These are phyloP conservation scores for Antechinus stuartii DNA, from an alignment of 2,113 vertebrate genomes.

Conservation along the genomic window DNA sequence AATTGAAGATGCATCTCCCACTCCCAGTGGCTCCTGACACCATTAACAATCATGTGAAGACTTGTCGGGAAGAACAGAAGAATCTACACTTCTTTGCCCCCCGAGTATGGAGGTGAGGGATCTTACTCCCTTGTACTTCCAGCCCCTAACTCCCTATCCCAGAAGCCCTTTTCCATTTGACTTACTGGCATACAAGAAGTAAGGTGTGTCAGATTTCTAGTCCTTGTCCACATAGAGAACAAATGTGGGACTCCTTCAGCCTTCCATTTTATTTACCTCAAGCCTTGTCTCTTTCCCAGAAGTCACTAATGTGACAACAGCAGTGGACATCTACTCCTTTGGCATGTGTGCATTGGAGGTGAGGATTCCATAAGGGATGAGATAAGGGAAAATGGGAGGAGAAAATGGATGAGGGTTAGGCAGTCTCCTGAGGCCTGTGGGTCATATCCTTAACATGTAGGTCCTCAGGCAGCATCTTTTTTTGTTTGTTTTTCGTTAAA, in stretches of 20 bases:
- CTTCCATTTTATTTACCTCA: constrained; percentile 5
- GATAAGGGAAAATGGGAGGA: background rate
- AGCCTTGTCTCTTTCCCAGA: constrained; percentile 80
- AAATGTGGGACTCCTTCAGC: background rate
- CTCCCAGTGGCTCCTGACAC: constrained; percentile 96
- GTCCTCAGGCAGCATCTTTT: constrained; percentile 30
- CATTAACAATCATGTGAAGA: constrained; percentile 99
- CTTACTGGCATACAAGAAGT: constrained; percentile 5
- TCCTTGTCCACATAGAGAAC: constrained; percentile 15
- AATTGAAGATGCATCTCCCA: constrained; percentile 71
- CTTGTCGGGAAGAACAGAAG: constrained; percentile 98
- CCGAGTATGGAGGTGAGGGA: constrained; percentile 95
- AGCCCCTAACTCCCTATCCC: background rate
- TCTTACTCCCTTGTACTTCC: background rate
- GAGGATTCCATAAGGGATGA: constrained; percentile 70
- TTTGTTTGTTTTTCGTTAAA: background rate
- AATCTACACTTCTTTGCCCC: constrained; percentile 99
- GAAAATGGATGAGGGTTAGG: background rate
- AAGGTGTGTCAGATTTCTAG: constrained; percentile 7
- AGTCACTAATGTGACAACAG: constrained; percentile 96
- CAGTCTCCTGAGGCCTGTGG: background rate
- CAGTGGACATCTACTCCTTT: constrained; percentile 99
- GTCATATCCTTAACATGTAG: background rate
- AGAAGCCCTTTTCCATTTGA: background rate
- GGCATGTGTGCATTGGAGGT: constrained; percentile 99